Evolutionary conservation across 2,797 vertebrate genomes (phyloP).

Genomic region (Danio tinwini): DNA sequence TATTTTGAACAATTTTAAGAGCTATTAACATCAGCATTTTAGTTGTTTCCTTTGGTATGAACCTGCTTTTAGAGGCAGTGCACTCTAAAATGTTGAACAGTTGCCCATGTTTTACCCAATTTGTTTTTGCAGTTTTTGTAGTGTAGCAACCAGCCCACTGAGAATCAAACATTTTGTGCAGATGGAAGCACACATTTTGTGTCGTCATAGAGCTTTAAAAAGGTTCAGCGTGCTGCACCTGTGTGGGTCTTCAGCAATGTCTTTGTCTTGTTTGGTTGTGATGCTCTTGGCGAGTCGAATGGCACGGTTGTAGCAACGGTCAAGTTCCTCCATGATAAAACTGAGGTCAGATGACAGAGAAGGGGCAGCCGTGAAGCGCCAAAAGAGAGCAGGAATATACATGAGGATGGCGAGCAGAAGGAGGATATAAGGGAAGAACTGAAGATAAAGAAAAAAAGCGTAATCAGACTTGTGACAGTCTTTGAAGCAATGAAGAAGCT

Average conservation of each 20-base stretch:
- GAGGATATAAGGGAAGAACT: conserved; percentile 97
- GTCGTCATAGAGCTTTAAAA: neutral
- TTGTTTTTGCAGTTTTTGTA: too few species aligned
- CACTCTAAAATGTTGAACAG: too few species aligned
- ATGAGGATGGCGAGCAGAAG: conserved; percentile 88
- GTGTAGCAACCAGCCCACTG: neutral
- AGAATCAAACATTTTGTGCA: neutral
- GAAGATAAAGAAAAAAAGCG: conserved; percentile 13
- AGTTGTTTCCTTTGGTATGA: too few species aligned
- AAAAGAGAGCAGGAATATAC: conserved; percentile 89
- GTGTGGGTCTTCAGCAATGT: conserved; percentile 60
- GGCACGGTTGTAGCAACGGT: conserved; percentile 92
- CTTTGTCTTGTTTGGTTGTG: conserved; percentile 63
- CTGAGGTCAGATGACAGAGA: conserved; percentile 92
- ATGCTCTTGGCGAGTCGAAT: conserved; percentile 88
- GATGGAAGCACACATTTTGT: neutral
- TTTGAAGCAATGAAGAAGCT: too few species aligned
- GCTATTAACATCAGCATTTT: too few species aligned
- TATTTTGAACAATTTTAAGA: too few species aligned
- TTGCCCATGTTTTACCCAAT: too few species aligned
- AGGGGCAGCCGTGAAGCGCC: conserved; percentile 90
- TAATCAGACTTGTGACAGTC: neutral
- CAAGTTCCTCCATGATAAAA: conserved; percentile 97
- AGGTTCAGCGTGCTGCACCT: conserved; percentile 61
- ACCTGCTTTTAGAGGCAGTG: too few species aligned